These are phyloP conservation scores for Belgica antarctica DNA, from an alignment of 2,888 invertebrate species.

Conservation along the genomic window DNA sequence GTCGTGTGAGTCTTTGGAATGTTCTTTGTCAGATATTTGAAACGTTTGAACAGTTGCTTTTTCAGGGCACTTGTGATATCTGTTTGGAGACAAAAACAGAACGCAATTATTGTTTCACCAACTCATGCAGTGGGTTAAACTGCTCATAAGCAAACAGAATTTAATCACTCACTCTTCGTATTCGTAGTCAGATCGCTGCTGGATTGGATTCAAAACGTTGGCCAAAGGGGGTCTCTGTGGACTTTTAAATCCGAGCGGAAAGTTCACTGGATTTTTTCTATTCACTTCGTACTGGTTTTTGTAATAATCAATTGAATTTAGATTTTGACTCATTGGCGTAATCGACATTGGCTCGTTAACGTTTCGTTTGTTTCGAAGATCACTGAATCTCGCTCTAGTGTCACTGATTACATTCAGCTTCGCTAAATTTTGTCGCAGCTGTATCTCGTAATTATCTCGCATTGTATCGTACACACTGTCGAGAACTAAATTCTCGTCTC, in stretches of 20 bases:
- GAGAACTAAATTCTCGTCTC: constrained; percentile 30
- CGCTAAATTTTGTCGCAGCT: constrained; percentile 13
- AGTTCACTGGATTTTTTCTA: constrained; percentile 22
- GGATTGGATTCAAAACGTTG: neutral
- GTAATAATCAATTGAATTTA: constrained; percentile 4
- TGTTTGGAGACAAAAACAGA: too few relatives aligned
- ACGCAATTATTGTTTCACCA: too few relatives aligned
- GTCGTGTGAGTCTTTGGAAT: neutral
- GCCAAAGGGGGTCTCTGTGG: neutral
- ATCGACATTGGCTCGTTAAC: constrained; percentile 26
- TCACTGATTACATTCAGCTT: constrained; percentile 31
- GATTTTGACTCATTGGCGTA: neutral
- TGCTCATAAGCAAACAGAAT: too few relatives aligned
- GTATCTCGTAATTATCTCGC: constrained; percentile 34
- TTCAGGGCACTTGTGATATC: constrained; percentile 28
- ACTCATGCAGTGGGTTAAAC: too few relatives aligned
- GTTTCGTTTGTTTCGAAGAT: constrained; percentile 39
- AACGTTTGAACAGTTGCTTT: constrained; percentile 38
- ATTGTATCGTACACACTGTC: constrained; percentile 34
- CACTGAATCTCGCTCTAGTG: too few relatives aligned
- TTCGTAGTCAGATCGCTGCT: constrained; percentile 29
- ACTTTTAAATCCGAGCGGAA: constrained; percentile 26
- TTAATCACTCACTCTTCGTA: constrained; percentile 33
- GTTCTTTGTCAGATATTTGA: constrained; percentile 18
- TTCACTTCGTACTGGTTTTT: constrained; percentile 34